Percentiles rank a stretch among this genome's conserved stretches.
phyloP scores from a whole-genome alignment of 1,140 invertebrate genomes.

The Glossosoma conforme region DNA sequence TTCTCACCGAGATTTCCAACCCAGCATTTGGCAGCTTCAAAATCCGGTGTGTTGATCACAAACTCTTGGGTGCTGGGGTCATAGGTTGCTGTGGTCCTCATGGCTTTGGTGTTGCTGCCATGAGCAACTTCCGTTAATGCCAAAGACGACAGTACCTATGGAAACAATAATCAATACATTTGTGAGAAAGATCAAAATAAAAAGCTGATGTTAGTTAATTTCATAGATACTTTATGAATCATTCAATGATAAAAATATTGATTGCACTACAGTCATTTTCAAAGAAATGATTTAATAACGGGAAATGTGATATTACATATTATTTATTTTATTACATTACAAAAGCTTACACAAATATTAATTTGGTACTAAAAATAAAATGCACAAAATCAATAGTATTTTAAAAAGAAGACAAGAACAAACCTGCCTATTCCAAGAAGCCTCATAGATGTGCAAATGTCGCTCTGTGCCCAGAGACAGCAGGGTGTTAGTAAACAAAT shows the following conservation, averaged over 20 bases:
- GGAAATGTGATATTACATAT: no score
- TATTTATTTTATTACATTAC: no score
- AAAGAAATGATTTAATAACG: no score
- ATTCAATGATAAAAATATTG: neutral
- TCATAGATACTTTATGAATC: neutral
- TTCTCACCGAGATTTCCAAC: constrained; percentile 76
- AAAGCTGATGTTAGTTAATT: no score
- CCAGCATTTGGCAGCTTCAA: constrained; percentile 95
- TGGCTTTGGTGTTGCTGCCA: constrained; percentile 88
- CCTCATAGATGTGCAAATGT: constrained; percentile 66
- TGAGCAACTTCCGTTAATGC: constrained; percentile 90
- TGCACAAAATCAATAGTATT: neutral
- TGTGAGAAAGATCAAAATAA: no score
- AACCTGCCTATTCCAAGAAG: constrained; percentile 64
- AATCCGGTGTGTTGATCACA: constrained; percentile 86
- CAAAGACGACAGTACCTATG: constrained; percentile 75
- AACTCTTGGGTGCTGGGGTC: constrained; percentile 74
- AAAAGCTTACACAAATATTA: no score
- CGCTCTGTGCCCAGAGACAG: constrained; percentile 70
- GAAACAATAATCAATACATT: no score
- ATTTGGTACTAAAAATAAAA: neutral
- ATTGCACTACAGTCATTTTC: no score
- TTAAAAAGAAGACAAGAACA: constrained; percentile 26
- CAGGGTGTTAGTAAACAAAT: constrained; percentile 64
- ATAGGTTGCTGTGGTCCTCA: constrained; percentile 87